Percentiles rank a stretch among this genome's conserved stretches.
Conservation (phyloP, 2,888 invertebrate species). For the Phaonia tiefii region DNA sequence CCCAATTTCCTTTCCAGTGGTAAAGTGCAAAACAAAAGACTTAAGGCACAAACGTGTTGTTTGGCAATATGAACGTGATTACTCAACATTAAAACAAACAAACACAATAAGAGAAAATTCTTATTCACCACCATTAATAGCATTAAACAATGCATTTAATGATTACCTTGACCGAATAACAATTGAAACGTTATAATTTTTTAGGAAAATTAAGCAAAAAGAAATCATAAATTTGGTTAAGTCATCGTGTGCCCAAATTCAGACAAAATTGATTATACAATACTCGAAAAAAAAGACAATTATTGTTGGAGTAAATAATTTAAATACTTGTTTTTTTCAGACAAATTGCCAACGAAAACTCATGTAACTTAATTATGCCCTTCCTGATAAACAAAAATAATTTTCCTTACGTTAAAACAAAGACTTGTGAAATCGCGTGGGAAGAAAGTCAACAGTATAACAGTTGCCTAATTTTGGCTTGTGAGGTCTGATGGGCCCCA, state of each 20-base stretch:
- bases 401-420: not conserved
- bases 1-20: not conserved
- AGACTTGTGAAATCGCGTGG: slow-evolving; percentile 51
- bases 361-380: slow-evolving; percentile 14
- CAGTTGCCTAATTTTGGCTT: slow-evolving; percentile 30
- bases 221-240: slow-evolving; percentile 22
- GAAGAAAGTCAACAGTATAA: slow-evolving; percentile 51
- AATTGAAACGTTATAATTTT: slow-evolving; percentile 10
- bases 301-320: not conserved
- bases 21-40: slow-evolving; percentile 34
- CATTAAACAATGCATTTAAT: slow-evolving; percentile 11
- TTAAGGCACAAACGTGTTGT: slow-evolving; percentile 15
- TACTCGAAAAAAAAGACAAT: slow-evolving; percentile 23
- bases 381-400: too few relatives aligned
- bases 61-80: slow-evolving; percentile 16
- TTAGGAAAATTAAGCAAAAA: slow-evolving; percentile 5
- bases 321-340: slow-evolving; percentile 1
- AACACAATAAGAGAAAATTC: slow-evolving; percentile 1
- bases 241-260: slow-evolving; percentile 4
- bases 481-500: slow-evolving; percentile 17
- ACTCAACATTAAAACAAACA: not conserved
- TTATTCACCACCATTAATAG: slow-evolving; percentile 30
- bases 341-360: not conserved
- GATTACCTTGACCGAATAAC: slow-evolving; percentile 54
- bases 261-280: slow-evolving; percentile 1